Percentiles rank a stretch among this genome's conserved stretches.
Conservation (phyloP, 2,888 invertebrate species). For the Melipona bicolor region DNA sequence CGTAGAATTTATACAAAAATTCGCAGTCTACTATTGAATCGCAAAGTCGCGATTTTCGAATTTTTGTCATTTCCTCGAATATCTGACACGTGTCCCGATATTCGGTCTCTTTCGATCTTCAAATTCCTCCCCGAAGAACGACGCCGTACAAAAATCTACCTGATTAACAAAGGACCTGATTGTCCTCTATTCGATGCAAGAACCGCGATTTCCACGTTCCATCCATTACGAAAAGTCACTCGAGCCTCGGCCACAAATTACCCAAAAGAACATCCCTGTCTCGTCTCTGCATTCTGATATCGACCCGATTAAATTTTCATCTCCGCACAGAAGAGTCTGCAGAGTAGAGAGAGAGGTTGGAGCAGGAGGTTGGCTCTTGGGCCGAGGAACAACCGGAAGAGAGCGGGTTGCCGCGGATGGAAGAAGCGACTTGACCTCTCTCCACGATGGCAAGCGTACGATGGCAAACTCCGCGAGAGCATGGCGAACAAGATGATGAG, state of each 20-base stretch:
- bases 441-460: slow-evolving; percentile 1
- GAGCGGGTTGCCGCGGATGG: slow-evolving; percentile 16
- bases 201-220: too few species aligned
- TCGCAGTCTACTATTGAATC: too few species aligned
- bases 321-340: neutral
- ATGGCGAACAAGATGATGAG: slow-evolving; percentile 55
- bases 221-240: neutral
- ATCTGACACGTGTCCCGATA: too few species aligned
- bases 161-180: neutral
- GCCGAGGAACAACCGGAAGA: slow-evolving; percentile 44
- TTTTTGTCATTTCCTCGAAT: too few species aligned
- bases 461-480: slow-evolving; percentile 36
- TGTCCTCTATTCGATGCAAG: neutral
- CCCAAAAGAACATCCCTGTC: slow-evolving; percentile 6
- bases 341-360: too few species aligned
- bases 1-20: too few species aligned
- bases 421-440: slow-evolving; percentile 44
- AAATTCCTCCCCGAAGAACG: too few species aligned
- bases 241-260: neutral
- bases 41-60: too few species aligned
- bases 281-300: slow-evolving; percentile 8
- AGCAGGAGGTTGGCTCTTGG: neutral
- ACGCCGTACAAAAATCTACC: neutral
- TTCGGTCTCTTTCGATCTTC: too few species aligned
- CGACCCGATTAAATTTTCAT: slow-evolving; percentile 49